Evolutionary conservation across 2,797 vertebrate species (phyloP).

Genomic region (Staurois parvus): DNA sequence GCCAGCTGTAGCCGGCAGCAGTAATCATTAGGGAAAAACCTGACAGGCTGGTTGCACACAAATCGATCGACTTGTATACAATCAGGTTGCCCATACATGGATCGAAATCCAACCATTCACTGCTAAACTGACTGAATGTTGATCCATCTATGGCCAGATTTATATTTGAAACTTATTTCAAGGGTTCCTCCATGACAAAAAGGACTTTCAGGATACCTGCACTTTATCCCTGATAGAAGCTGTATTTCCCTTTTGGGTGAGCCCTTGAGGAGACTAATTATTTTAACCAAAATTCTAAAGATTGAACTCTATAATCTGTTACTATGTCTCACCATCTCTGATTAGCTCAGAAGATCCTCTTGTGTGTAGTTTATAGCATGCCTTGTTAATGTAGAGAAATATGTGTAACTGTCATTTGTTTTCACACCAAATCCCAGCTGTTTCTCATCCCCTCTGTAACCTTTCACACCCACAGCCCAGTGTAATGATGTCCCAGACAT

Average conservation of each 20-base stretch:
- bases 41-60: too few relatives aligned
- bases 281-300: too few relatives aligned
- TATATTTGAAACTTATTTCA: too few relatives aligned
- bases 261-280: neutral
- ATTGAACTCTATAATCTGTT: neutral
- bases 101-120: too few relatives aligned
- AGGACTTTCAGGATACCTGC: neutral
- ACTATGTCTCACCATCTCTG: neutral
- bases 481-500: conserved; percentile 17
- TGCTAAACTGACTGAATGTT: too few relatives aligned
- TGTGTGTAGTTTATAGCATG: neutral
- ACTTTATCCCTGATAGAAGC: neutral
- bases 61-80: too few relatives aligned
- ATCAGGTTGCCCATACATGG: too few relatives aligned
- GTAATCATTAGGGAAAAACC: too few relatives aligned
- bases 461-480: conserved; percentile 10
- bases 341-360: neutral
- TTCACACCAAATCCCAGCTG: neutral
- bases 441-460: conserved; percentile 4
- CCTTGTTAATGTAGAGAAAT: neutral
- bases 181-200: too few relatives aligned
- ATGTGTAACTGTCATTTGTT: neutral
- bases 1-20: too few relatives aligned
- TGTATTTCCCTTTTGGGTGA: too few relatives aligned
- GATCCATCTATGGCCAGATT: too few relatives aligned